These are phyloP conservation scores for Trissolcus brochymenae DNA, from an alignment of 2,888 invertebrate species.

Conservation along the genomic window DNA sequence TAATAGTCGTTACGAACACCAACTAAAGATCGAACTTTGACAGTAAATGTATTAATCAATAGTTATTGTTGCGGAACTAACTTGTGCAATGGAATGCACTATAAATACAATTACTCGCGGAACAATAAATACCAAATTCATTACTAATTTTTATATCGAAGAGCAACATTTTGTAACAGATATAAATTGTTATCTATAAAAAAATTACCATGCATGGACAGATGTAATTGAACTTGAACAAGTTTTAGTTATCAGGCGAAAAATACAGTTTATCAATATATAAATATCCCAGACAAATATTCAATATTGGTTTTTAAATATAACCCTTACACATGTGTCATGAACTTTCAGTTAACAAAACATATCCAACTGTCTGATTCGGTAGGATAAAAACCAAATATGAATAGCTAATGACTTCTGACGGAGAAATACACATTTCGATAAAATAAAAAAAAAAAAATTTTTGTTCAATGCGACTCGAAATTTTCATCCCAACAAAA, in stretches of 20 bases:
- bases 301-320: neutral
- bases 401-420: no score
- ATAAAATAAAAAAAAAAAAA: neutral
- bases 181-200: neutral
- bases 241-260: no score
- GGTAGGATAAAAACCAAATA: neutral
- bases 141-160: constrained; percentile 1
- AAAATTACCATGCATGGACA: neutral
- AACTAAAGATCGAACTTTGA: constrained; percentile 31
- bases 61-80: constrained; percentile 37
- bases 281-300: neutral
- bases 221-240: neutral
- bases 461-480: neutral
- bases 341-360: neutral
- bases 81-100: constrained; percentile 22
- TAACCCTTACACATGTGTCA: no score
- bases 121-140: constrained; percentile 30
- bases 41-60: constrained; percentile 46
- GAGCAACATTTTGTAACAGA: neutral
- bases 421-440: no score
- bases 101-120: constrained; percentile 38
- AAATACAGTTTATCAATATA: neutral
- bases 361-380: neutral
- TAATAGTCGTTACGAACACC: constrained; percentile 20
- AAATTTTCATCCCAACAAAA: neutral